phyloP scores from a whole-genome alignment of 2,797 vertebrate species.

The Scomberomorus guttatus region DNA sequence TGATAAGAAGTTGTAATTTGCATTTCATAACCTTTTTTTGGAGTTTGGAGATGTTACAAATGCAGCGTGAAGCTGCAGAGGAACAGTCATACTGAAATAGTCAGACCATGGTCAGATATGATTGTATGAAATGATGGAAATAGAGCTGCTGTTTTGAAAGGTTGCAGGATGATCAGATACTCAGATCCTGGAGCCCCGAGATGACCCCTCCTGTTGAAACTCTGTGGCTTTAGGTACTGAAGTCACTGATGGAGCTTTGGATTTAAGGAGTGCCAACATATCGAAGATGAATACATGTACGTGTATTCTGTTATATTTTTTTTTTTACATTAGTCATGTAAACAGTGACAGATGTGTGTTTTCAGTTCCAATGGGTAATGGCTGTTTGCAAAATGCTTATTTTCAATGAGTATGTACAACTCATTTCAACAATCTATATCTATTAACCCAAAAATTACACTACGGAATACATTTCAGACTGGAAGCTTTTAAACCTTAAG shows the following conservation, averaged over 20 bases:
- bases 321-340: slow-evolving; percentile 36
- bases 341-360: slow-evolving; percentile 24
- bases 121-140: neutral
- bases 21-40: neutral
- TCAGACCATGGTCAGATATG: slow-evolving; percentile 25
- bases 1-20: slow-evolving; percentile 17
- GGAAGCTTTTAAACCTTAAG: slow-evolving; percentile 11
- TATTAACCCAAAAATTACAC: slow-evolving; percentile 26
- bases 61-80: slow-evolving; percentile 6
- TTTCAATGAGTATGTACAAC: slow-evolving; percentile 12
- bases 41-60: slow-evolving; percentile 2
- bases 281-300: slow-evolving; percentile 4
- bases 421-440: neutral
- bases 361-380: slow-evolving; percentile 5
- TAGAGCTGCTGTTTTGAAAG: neutral
- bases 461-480: slow-evolving; percentile 28
- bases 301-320: neutral
- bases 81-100: slow-evolving; percentile 33
- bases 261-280: slow-evolving; percentile 5
- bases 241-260: slow-evolving; percentile 11
- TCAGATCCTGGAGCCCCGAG: neutral
- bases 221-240: slow-evolving; percentile 12
- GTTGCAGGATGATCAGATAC: neutral
- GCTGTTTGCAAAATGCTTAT: slow-evolving; percentile 11
- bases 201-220: neutral